phyloP scores from a whole-genome alignment of 2,797 vertebrate species.

The Molossus molossus region DNA sequence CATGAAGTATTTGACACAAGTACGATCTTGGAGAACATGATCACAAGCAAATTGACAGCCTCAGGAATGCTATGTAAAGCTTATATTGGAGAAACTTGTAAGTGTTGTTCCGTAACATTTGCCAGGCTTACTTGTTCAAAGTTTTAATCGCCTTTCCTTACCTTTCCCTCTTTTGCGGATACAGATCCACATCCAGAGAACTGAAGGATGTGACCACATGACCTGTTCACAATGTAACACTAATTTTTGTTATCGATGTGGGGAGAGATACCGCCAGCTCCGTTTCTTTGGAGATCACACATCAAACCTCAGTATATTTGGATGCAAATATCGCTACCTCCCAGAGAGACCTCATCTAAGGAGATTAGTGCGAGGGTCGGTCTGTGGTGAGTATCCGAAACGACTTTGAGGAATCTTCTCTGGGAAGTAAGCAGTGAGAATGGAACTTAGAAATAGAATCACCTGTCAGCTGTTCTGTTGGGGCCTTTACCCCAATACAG shows the following conservation, averaged over 20 bases:
- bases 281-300: constrained; percentile 99
- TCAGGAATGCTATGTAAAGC: neutral
- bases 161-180: neutral
- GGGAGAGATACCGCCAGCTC: constrained; percentile 97
- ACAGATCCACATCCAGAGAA: constrained; percentile 99
- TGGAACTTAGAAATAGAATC: neutral
- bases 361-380: constrained; percentile 96
- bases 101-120: neutral
- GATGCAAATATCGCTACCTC: constrained; percentile 99
- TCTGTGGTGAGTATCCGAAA: constrained; percentile 94
- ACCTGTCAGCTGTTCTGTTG: neutral
- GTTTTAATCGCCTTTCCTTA: neutral
- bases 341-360: constrained; percentile 98
- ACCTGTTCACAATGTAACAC: constrained; percentile 98
- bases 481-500: neutral
- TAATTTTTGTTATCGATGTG: constrained; percentile 99
- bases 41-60: neutral
- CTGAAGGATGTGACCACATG: constrained; percentile 99
- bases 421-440: neutral
- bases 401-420: neutral
- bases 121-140: neutral
- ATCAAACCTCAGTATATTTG: constrained; percentile 99
- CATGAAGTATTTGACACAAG: neutral
- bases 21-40: neutral
- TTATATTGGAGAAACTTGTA: constrained; percentile 1